Percentiles rank a stretch among this genome's conserved stretches.
Evolutionary conservation across 2,113 vertebrate species (phyloP).

Genomic region (Rousettus leschenaultii): DNA sequence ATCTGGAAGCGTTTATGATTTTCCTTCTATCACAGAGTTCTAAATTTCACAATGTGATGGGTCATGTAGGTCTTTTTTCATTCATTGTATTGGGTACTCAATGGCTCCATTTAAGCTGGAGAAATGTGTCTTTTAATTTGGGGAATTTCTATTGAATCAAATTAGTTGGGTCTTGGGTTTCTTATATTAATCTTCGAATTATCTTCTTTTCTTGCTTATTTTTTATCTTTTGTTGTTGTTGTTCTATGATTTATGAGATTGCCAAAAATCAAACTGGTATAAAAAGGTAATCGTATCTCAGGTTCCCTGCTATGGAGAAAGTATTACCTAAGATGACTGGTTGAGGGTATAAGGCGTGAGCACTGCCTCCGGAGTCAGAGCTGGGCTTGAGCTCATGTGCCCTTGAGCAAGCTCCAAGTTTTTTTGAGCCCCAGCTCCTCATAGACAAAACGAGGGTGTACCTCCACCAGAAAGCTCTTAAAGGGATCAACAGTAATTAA

Average conservation of each 20-base stretch:
- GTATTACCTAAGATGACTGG: no score
- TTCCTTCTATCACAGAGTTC: background rate
- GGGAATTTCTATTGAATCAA: slow-evolving; percentile 9
- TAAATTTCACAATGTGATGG: background rate
- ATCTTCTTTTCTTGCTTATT: slow-evolving; percentile 7
- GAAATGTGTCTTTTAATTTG: background rate
- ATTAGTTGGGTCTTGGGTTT: background rate
- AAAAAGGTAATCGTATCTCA: no score
- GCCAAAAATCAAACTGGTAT: no score
- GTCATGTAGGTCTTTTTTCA: background rate
- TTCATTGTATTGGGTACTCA: background rate
- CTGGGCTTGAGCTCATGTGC: no score
- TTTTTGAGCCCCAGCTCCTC: no score
- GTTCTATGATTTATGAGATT: background rate
- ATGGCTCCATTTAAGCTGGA: background rate
- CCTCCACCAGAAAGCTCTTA: no score
- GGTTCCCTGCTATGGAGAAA: no score
- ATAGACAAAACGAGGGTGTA: no score
- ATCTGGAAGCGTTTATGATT: background rate
- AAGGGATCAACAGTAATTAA: no score
- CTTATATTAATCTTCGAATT: background rate
- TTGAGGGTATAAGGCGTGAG: no score
- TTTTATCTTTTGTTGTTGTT: background rate
- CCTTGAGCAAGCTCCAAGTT: no score
- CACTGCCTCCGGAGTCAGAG: no score